Evolutionary conservation across 1,140 invertebrate species (phyloP).

Genomic region (Calycopis cecrops): DNA sequence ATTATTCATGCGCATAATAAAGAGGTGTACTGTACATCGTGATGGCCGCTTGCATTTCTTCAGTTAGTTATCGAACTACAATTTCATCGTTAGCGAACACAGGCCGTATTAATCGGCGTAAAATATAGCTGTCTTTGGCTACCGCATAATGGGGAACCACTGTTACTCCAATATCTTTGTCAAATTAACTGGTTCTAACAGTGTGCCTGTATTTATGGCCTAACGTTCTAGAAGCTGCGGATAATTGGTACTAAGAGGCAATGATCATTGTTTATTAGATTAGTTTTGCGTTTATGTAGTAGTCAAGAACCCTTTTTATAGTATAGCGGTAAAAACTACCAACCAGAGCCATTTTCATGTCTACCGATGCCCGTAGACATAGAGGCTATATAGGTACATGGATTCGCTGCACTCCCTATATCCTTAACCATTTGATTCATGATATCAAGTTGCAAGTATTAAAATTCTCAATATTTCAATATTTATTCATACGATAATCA

Average conservation of each 20-base stretch:
- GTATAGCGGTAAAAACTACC: no score
- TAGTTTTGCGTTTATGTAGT: no score
- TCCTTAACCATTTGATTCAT: no score
- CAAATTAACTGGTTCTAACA: constrained; percentile 3
- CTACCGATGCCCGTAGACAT: no score
- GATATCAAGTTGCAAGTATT: no score
- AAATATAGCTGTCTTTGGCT: constrained; percentile 8
- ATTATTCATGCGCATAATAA: constrained; percentile 74
- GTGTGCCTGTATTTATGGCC: constrained; percentile 2
- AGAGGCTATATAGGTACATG: no score
- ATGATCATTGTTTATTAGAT: background rate
- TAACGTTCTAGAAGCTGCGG: constrained; percentile 1
- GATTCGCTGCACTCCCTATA: no score
- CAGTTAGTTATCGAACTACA: constrained; percentile 31
- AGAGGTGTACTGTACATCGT: constrained; percentile 48
- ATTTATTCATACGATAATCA: no score
- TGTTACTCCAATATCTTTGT: constrained; percentile 10
- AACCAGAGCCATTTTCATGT: no score
- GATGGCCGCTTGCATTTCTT: constrained; percentile 53
- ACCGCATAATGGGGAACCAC: constrained; percentile 5
- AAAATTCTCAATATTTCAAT: no score
- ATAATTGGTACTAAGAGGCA: constrained; percentile 7
- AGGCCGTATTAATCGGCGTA: background rate
- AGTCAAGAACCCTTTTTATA: no score
- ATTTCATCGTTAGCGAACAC: background rate